These are phyloP conservation scores for Chroicocephalus ridibundus DNA, from an alignment of 2,113 vertebrate species.

Conservation along the genomic window DNA sequence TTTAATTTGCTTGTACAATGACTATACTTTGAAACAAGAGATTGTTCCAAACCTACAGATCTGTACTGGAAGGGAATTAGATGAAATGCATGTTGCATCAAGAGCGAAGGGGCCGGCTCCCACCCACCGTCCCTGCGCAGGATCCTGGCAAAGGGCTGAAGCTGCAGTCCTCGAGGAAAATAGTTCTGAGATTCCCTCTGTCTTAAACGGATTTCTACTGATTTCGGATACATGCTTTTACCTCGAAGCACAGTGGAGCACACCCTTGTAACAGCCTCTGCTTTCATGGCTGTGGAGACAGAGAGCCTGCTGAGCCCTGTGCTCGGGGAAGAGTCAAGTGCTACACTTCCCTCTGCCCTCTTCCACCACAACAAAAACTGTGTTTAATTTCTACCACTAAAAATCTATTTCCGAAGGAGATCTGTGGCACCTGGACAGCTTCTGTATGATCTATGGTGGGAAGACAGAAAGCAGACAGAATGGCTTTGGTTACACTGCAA, in stretches of 20 bases:
- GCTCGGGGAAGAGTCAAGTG: not conserved
- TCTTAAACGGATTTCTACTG: not conserved
- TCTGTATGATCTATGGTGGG: not conserved
- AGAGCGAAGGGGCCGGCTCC: not conserved
- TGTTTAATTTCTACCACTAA: not conserved
- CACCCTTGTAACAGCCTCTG: not conserved
- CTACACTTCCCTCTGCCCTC: not conserved
- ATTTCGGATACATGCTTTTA: not conserved
- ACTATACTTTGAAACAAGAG: not conserved
- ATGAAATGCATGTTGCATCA: not conserved
- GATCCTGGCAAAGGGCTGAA: not conserved
- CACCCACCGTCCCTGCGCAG: fast-evolving
- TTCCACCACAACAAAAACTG: not conserved
- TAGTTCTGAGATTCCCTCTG: fast-evolving
- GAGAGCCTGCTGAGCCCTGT: not conserved
- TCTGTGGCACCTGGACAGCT: not conserved
- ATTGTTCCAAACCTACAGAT: not conserved
- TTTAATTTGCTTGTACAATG: slow-evolving; percentile 2
- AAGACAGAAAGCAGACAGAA: not conserved
- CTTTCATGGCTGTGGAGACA: not conserved
- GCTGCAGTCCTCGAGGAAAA: not conserved
- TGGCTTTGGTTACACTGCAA: not conserved
- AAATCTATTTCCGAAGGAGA: not conserved
- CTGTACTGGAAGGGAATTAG: not conserved
- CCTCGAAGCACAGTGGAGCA: not conserved